Evolutionary conservation across 2,888 invertebrate species (phyloP).

Genomic region (Epinotia nisella): DNA sequence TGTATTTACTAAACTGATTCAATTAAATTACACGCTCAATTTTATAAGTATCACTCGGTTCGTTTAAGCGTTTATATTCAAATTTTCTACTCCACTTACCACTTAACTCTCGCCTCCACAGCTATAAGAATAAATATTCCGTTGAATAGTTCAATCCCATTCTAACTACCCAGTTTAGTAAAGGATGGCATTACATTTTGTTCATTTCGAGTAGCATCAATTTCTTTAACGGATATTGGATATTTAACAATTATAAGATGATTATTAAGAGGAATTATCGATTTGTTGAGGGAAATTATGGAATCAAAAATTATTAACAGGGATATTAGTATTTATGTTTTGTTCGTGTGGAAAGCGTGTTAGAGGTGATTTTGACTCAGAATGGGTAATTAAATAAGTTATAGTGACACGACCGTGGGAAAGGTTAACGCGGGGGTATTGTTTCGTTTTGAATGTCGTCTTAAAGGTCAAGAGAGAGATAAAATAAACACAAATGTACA

Average conservation of each 20-base stretch:
- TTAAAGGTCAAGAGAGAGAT: conserved; percentile 38
- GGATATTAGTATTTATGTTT: conserved; percentile 11
- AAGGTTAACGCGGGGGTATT: conserved; percentile 30
- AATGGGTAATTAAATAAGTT: conserved; percentile 37
- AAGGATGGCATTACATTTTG: conserved; percentile 24
- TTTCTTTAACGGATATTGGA: conserved; percentile 14
- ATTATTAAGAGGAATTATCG: conserved; percentile 28
- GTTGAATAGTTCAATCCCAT: conserved; percentile 8
- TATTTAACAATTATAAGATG: conserved; percentile 19
- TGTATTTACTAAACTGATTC: conserved; percentile 13
- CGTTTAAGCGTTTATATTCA: conserved; percentile 46
- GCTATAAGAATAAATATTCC: conserved; percentile 8
- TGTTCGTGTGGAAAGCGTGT: conserved; percentile 30
- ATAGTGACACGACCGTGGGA: conserved; percentile 36
- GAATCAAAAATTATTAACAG: no score
- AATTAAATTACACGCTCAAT: conserved; percentile 53
- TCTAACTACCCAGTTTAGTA: conserved; percentile 1
- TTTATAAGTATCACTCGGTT: conserved; percentile 48
- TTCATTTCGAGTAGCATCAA: background rate
- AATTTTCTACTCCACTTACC: conserved; percentile 38
- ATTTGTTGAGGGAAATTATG: conserved; percentile 35
- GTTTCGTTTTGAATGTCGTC: conserved; percentile 33
- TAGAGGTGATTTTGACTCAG: conserved; percentile 25
- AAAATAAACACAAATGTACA: conserved; percentile 26
- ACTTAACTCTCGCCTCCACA: conserved; percentile 17